Percentiles rank a stretch among this genome's conserved stretches.
Evolutionary conservation across 2,797 vertebrate species (phyloP).

Genomic region (Enoplosus armatus): DNA sequence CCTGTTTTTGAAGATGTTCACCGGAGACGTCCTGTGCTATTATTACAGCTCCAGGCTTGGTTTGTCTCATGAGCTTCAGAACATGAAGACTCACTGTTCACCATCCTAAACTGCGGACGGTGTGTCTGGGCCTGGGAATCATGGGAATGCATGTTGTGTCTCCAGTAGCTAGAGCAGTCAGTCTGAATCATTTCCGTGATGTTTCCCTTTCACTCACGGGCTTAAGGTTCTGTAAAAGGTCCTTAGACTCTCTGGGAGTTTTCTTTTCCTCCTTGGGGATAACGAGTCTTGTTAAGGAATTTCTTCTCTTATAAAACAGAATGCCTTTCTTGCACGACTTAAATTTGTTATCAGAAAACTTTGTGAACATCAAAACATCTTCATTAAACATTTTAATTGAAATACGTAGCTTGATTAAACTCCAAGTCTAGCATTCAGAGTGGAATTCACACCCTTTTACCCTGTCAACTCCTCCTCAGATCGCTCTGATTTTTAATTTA

Average conservation of each 20-base stretch:
- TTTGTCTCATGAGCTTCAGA: conserved; percentile 46
- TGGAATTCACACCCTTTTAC: neutral
- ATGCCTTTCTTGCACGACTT: neutral
- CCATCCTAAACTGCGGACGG: neutral
- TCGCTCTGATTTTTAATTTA: conserved; percentile 31
- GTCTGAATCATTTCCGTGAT: conserved; percentile 44
- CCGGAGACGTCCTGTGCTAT: conserved; percentile 38
- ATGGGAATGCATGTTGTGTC: conserved; percentile 62
- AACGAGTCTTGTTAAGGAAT: conserved; percentile 1
- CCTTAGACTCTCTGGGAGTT: neutral
- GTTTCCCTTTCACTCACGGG: conserved; percentile 31
- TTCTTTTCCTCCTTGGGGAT: neutral
- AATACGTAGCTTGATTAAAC: neutral
- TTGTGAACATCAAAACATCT: conserved; percentile 4
- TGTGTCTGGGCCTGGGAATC: conserved; percentile 49
- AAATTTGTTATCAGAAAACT: neutral
- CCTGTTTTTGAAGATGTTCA: conserved; percentile 56
- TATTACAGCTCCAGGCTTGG: conserved; percentile 63
- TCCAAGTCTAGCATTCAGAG: neutral
- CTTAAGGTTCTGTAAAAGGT: conserved; percentile 10
- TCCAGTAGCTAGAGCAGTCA: conserved; percentile 36
- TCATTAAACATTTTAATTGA: conserved; percentile 4
- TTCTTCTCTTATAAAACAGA: neutral
- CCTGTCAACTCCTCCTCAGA: neutral
- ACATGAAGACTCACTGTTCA: conserved; percentile 22